Evolutionary conservation across 2,888 invertebrate species (phyloP).

Genomic region (Eustalomyia histrio): DNA sequence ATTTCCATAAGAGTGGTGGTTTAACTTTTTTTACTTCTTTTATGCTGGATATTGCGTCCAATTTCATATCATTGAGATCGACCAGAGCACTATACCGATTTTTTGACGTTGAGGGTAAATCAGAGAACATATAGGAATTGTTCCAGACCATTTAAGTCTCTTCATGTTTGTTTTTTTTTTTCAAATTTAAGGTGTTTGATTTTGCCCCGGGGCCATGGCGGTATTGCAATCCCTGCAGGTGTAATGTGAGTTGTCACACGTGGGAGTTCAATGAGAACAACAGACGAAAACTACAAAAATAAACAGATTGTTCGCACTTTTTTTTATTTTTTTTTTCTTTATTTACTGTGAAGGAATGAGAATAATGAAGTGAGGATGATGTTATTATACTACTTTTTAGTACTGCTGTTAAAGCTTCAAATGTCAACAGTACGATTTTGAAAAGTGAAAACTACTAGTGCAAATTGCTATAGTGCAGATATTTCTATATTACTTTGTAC

Average conservation of each 20-base stretch:
- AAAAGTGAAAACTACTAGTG: no score
- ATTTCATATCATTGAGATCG: not conserved
- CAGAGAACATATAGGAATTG: not conserved
- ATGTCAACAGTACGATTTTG: no score
- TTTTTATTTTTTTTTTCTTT: no score
- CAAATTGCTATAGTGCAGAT: no score
- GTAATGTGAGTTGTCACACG: not conserved
- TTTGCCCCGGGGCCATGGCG: conserved; percentile 11
- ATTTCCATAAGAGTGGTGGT: no score
- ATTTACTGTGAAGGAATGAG: no score
- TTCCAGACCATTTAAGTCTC: not conserved
- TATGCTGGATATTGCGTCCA: not conserved
- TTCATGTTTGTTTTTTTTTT: not conserved
- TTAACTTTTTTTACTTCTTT: not conserved
- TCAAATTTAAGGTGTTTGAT: not conserved
- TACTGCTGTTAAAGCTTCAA: no score
- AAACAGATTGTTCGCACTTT: no score
- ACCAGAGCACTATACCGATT: not conserved
- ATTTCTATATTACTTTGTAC: no score
- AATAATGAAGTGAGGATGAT: no score
- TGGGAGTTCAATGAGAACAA: not conserved
- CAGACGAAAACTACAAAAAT: no score
- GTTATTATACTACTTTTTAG: no score
- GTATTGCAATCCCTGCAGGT: not conserved
- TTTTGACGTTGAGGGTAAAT: not conserved